phyloP scores from a whole-genome alignment of 37 sponge, comb jelly and placozoan species.

The Halisarca cf. caerulea region DNA sequence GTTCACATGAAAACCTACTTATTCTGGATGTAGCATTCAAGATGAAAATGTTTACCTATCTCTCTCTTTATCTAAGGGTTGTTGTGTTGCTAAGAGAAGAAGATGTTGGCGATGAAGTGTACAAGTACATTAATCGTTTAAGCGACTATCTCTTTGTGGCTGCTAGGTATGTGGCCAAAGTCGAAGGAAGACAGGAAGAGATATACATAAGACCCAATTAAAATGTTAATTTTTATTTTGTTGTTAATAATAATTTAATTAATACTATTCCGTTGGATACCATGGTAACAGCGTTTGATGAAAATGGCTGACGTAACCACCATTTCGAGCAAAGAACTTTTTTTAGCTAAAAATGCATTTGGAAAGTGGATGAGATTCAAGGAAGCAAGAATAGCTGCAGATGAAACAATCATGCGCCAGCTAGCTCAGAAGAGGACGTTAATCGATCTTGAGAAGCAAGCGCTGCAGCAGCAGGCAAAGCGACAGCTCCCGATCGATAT shows the following conservation, averaged over 20 bases:
- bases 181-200: slow-evolving; percentile 71
- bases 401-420: not conserved
- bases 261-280: too few species aligned
- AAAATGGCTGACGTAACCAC: not conserved
- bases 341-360: not conserved
- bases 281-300: not conserved
- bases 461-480: not conserved
- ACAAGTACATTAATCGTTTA: slow-evolving; percentile 83
- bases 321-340: not conserved
- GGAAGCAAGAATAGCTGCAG: not conserved
- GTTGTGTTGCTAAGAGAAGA: slow-evolving; percentile 73
- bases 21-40: too few species aligned
- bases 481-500: slow-evolving; percentile 64
- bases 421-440: not conserved
- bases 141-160: slow-evolving; percentile 86
- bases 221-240: too few species aligned
- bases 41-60: too few species aligned
- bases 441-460: too few species aligned
- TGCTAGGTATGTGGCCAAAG: slow-evolving; percentile 68
- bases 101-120: slow-evolving; percentile 62
- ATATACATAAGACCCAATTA: slow-evolving; percentile 41
- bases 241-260: too few species aligned
- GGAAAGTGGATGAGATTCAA: not conserved
- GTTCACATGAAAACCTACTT: too few species aligned
- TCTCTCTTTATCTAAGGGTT: slow-evolving; percentile 44